Base-by-base conservation (phyloP, 1,140 invertebrate species). In the Conus betulinus region DNA sequence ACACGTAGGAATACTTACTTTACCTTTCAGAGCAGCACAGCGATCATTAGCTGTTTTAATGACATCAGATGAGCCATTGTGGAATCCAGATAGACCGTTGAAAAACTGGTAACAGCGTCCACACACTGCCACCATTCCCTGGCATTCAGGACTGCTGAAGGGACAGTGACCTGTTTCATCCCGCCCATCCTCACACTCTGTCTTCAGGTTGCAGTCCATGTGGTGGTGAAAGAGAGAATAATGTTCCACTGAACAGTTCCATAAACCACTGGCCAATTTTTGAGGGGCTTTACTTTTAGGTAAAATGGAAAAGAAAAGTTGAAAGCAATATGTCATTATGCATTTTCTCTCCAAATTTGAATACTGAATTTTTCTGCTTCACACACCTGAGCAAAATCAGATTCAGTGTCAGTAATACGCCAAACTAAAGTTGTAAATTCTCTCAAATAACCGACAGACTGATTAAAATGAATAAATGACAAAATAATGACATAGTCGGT, bases 81-180 rank as follows among this genome's bases (percentile, higher is more conserved):
- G 6, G 20, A n/a, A 20, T 20, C 15, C 67, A 71, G 6, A n/a
- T 11, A n/a, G 67, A 71, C 1, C 11, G 20, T 17, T 78, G 10
- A 78, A 7, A 51, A 39, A 39, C 7, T 11, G 4, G 39, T 39
- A 78, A 51, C 76, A 78, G 6, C 17, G 7, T n/a, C 23, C 76
- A 51, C 76, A 27, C 39, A 51, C 27, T 4, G 57, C 84, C 17
- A 85, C 84, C n/a, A 51, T 13, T 10, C 84, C 84, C 11, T 63
- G 1, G 25, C 84, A 85, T 25, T 53, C 23, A 6, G 57, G 23
- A 52, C 84, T 85, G 84, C 84, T 85, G 84, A 17, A 85, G 63
- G 84, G 84, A 85, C 84, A 85, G 84, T 85, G 84, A 3, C 13
- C n/a, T 6, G 17, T 57, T 71, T 85, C 84, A 27, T 85, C 84